These are phyloP conservation scores for Coenobita brevimanus DNA, from an alignment of 1,140 invertebrate genomes.

Conservation along the genomic window DNA sequence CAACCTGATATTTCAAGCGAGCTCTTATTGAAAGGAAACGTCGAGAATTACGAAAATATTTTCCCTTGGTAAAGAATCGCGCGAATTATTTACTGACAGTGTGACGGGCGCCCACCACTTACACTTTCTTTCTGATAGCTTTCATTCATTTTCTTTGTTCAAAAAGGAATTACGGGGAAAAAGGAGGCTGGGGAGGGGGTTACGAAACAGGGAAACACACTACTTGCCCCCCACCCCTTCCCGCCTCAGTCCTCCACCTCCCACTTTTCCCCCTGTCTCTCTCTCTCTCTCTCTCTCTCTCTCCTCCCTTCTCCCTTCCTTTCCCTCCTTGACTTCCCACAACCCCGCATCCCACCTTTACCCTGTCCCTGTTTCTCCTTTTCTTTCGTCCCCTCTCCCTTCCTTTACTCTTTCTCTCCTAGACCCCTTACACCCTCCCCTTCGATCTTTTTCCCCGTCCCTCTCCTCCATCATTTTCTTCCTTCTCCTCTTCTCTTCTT, in stretches of 20 bases:
- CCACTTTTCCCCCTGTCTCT: too few relatives aligned
- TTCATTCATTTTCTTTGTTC: slow-evolving; percentile 50
- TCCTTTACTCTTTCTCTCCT: too few relatives aligned
- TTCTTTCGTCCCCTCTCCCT: too few relatives aligned
- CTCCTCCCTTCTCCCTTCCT: too few relatives aligned
- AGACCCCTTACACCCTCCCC: too few relatives aligned
- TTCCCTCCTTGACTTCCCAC: too few relatives aligned
- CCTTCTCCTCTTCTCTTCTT: too few relatives aligned
- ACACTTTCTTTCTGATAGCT: slow-evolving; percentile 57
- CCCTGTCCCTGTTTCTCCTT: too few relatives aligned
- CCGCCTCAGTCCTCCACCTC: neutral
- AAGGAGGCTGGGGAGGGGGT: neutral
- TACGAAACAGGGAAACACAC: neutral
- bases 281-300: too few relatives aligned
- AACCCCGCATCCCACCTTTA: too few relatives aligned
- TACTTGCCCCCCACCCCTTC: neutral
- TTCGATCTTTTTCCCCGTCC: too few relatives aligned
- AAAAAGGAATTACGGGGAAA: slow-evolving; percentile 14
- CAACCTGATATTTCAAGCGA: slow-evolving; percentile 68
- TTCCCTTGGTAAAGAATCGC: slow-evolving; percentile 69
- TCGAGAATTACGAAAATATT: slow-evolving; percentile 70
- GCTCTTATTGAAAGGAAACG: slow-evolving; percentile 70
- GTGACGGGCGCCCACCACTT: slow-evolving; percentile 53
- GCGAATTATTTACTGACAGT: slow-evolving; percentile 69
- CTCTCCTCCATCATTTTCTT: too few relatives aligned